A percentile compares a stretch with the other conserved stretches of the same genome.
Conservation (phyloP, 2,888 invertebrate genomes). For the Sympetrum striolatum region DNA sequence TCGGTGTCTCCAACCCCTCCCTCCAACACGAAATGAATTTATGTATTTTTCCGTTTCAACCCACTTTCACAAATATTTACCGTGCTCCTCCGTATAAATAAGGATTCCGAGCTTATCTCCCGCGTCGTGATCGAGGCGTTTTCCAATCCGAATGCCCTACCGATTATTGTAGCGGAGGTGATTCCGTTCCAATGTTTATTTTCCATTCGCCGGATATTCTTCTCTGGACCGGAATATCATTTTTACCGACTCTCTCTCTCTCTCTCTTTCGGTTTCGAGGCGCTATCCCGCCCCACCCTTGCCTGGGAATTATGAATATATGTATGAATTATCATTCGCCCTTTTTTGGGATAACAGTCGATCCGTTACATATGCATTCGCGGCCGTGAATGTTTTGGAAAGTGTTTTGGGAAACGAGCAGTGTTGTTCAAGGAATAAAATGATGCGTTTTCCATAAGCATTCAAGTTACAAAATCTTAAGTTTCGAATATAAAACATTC, state of each 20-base stretch:
- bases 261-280: not conserved
- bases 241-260: not conserved
- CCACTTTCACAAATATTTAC: conserved; percentile 37
- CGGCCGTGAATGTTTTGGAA: too few relatives aligned
- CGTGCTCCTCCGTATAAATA: not conserved
- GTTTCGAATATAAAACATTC: too few relatives aligned
- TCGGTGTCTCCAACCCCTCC: conserved; percentile 21
- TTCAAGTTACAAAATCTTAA: too few relatives aligned
- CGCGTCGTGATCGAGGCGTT: not conserved
- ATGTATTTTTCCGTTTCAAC: conserved; percentile 13
- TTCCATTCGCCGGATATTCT: not conserved
- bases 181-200: not conserved
- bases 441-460: too few relatives aligned
- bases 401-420: too few relatives aligned
- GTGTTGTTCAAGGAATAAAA: too few relatives aligned
- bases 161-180: not conserved
- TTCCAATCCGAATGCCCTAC: not conserved
- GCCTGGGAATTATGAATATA: not conserved
- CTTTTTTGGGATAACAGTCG: not conserved
- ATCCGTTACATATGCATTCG: too few relatives aligned
- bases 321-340: not conserved
- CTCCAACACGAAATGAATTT: not conserved
- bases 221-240: not conserved
- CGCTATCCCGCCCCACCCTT: not conserved
- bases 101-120: not conserved